phyloP scores from a whole-genome alignment of 2,797 vertebrate genomes.

The Triplophysa yarkandensis region DNA sequence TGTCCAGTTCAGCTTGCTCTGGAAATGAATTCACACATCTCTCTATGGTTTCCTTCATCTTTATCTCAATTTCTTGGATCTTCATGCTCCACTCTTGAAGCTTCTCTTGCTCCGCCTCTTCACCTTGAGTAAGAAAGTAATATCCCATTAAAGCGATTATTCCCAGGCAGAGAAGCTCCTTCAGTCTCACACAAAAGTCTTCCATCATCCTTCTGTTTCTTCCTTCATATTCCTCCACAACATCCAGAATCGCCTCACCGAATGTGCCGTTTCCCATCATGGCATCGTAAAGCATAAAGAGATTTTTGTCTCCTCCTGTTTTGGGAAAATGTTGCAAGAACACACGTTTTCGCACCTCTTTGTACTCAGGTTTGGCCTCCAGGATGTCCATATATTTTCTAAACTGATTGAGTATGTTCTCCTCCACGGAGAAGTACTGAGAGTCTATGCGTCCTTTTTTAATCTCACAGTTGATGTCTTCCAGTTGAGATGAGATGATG shows the following conservation, averaged over 20 bases:
- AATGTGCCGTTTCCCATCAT: slow-evolving; percentile 75
- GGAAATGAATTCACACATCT: slow-evolving; percentile 71
- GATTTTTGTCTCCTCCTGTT: slow-evolving; percentile 77
- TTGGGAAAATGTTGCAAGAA: slow-evolving; percentile 76
- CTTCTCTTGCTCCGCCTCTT: slow-evolving; percentile 70
- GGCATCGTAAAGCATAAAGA: slow-evolving; percentile 73
- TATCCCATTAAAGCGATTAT: slow-evolving; percentile 77
- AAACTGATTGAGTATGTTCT: slow-evolving; percentile 80
- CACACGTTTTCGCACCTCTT: slow-evolving; percentile 70
- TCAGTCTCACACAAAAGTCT: slow-evolving; percentile 78
- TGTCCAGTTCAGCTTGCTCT: slow-evolving; percentile 71
- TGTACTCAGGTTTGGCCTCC: slow-evolving; percentile 75
- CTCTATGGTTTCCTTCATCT: slow-evolving; percentile 73
- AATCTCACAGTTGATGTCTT: slow-evolving; percentile 76
- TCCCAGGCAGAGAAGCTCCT: slow-evolving; percentile 79
- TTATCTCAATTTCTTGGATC: slow-evolving; percentile 73
- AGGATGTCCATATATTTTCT: slow-evolving; percentile 79
- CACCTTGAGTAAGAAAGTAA: slow-evolving; percentile 68
- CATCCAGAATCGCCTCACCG: slow-evolving; percentile 70
- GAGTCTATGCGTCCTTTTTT: slow-evolving; percentile 71
- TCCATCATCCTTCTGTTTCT: slow-evolving; percentile 75
- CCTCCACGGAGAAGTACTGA: slow-evolving; percentile 74
- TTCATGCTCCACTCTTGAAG: slow-evolving; percentile 72
- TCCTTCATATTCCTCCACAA: slow-evolving; percentile 73
- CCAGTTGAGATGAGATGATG: slow-evolving; percentile 71